Base-by-base conservation (phyloP, 2,888 invertebrate genomes). In the Agrochola lota region DNA sequence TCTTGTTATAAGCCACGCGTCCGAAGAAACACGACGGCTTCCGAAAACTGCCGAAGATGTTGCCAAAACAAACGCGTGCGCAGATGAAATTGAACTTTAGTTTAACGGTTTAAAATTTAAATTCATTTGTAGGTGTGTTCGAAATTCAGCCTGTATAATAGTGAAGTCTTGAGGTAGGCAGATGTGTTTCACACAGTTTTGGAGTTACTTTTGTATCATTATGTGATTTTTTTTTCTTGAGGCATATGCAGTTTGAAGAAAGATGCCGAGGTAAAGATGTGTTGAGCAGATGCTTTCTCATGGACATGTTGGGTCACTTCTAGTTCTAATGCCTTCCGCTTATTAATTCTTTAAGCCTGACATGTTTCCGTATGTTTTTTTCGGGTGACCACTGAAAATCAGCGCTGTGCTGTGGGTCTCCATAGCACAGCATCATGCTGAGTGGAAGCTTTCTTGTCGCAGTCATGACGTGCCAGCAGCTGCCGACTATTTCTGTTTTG, bases 131-230 rank as follows among this genome's bases (percentile, higher is more conserved):
- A 52, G 23, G 17, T 71, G 30, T 35, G 3, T 59, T 69, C 23
- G 68, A 84, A 83, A 80, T 81, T 85, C 78, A 75, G 86, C 66
- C 62, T 12, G 71, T 86, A n/a, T 80, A 74, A 63, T 76, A 80
- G 81, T 87, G 77, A 88, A 89, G 90, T 85, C 87, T 89, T 78
- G 81, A 75, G 87, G 87, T 84, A 87, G 93, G 96, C 96, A 96
- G 96, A 96, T 96, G 96, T 94, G 92, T 93, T 95, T 94, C 94
- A 92, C 94, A 93, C 93, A 93, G 93, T 94, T 94, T 94, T 90
- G 87, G 89, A 92, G 94, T 92, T 92, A 94, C 92, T 94, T 94
- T 95, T 94, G 95, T 95, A 94, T 94, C 94, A 93, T 95, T 93
- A 85, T 87, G 87, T 93, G 91, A 92, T 93, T 92, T 95, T 95